phyloP scores from a whole-genome alignment of 1,140 invertebrate genomes.

The Drosophila auraria region DNA sequence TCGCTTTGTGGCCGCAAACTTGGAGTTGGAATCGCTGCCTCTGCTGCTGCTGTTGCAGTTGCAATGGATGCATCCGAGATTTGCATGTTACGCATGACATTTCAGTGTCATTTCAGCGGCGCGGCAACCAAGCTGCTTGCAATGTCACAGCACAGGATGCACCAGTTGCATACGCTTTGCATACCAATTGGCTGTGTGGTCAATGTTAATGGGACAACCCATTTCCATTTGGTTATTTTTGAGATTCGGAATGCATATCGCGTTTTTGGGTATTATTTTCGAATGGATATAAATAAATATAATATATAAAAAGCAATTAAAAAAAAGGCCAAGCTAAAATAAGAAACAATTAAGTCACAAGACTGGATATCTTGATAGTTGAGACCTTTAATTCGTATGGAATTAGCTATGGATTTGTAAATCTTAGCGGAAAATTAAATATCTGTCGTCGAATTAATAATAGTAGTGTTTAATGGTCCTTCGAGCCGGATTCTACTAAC shows the following conservation, averaged over 20 bases:
- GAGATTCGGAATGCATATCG: background rate
- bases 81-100: conserved; percentile 78
- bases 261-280: background rate
- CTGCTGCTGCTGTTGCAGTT: background rate
- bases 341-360: too few species aligned
- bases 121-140: conserved; percentile 37
- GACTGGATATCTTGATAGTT: too few species aligned
- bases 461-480: too few species aligned
- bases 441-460: too few species aligned
- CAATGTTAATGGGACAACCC: conserved; percentile 40
- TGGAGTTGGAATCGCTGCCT: conserved; percentile 12
- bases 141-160: conserved; percentile 79
- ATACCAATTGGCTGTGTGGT: conserved; percentile 49
- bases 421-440: too few species aligned
- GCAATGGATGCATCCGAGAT: conserved; percentile 51
- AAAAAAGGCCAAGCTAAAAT: too few species aligned
- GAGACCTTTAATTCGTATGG: too few species aligned
- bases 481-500: too few species aligned
- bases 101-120: conserved; percentile 65
- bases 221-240: conserved; percentile 12
- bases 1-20: conserved; percentile 38
- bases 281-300: background rate
- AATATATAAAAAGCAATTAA: background rate
- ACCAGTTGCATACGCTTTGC: conserved; percentile 76
- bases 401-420: too few species aligned